Conservation (phyloP, 35 echinoderm and acorn worm species). For the Apostichopus parvimensis region DNA sequence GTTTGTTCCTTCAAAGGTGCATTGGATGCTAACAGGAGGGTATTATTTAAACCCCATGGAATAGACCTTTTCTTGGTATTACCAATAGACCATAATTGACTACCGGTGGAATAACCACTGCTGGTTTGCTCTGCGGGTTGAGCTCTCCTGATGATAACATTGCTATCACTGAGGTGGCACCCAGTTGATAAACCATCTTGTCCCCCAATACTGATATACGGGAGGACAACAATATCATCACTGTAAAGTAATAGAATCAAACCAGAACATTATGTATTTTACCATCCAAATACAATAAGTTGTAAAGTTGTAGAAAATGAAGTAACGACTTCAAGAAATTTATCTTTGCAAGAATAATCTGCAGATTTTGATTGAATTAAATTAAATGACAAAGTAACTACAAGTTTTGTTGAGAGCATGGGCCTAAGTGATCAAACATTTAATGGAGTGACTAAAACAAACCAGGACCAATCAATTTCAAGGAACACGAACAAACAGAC, state of each 20-base stretch:
- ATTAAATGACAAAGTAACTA: too few species aligned
- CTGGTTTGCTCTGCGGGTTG: background rate
- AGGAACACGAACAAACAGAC: too few species aligned
- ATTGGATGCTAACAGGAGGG: background rate
- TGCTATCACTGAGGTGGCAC: background rate
- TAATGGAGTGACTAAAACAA: too few species aligned
- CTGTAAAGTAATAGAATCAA: background rate
- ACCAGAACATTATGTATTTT: too few species aligned
- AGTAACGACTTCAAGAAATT: too few species aligned
- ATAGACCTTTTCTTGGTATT: background rate
- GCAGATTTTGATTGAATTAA: too few species aligned
- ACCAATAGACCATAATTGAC: background rate
- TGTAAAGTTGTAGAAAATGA: too few species aligned
- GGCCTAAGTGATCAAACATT: too few species aligned
- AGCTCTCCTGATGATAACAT: background rate
- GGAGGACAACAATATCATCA: background rate
- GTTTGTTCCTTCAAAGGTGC: background rate
- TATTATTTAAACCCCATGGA: background rate
- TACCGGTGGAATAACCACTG: background rate
- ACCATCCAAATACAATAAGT: too few species aligned
- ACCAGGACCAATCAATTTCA: too few species aligned
- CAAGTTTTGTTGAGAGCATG: too few species aligned
- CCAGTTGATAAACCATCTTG: background rate
- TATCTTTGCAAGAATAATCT: too few species aligned
- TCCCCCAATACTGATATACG: conserved; percentile 2